Percentiles rank a stretch among this genome's conserved stretches.
Evolutionary conservation across 2,113 vertebrate genomes (phyloP).

Genomic region (Cricetomys ansorgei): DNA sequence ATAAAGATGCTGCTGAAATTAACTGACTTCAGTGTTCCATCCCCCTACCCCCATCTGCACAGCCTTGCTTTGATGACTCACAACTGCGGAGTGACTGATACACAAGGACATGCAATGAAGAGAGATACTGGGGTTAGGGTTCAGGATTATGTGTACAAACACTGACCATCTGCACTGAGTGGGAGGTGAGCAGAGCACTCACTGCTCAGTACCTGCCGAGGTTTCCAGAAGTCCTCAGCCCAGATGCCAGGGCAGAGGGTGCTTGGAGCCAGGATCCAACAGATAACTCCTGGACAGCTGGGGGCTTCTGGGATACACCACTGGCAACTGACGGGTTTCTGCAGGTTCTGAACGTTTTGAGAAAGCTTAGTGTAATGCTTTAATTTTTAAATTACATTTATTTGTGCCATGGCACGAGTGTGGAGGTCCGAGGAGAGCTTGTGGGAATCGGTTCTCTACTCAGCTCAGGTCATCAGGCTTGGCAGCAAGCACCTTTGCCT

Average conservation of each 20-base stretch:
- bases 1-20: conserved; percentile 88
- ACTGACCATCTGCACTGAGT: neutral
- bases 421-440: neutral
- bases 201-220: neutral
- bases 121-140: neutral
- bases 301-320: neutral
- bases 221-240: neutral
- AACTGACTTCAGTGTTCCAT: conserved; percentile 81
- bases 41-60: neutral
- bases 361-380: neutral
- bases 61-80: conserved; percentile 60
- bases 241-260: neutral
- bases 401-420: neutral
- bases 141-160: neutral
- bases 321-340: neutral
- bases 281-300: neutral
- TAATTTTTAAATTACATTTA: neutral
- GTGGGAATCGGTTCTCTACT: neutral
- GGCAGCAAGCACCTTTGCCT: neutral
- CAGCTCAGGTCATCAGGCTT: neutral
- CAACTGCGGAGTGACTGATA: neutral
- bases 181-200: neutral
- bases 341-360: neutral
- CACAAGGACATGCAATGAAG: neutral
- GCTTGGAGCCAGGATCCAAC: neutral